A percentile compares a stretch with the other conserved stretches of the same genome.
phyloP scores from a whole-genome alignment of 1,140 invertebrate species.

The Heliothis virescens region DNA sequence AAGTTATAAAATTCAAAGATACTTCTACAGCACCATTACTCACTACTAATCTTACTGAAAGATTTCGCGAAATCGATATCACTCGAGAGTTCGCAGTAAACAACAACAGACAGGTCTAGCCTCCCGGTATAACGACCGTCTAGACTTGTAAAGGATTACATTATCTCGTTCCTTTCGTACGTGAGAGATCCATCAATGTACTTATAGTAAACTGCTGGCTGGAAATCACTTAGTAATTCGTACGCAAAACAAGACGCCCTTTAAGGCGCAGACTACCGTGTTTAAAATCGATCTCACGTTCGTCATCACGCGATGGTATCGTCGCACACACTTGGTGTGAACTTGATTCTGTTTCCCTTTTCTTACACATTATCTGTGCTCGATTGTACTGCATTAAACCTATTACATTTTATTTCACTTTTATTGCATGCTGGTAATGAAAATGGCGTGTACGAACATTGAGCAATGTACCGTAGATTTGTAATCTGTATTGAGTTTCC shows the following conservation, averaged over 20 bases:
- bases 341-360: conserved; percentile 5
- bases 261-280: background rate
- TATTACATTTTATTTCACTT: conserved; percentile 23
- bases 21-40: no score
- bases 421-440: conserved; percentile 26
- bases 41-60: background rate
- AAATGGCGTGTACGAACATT: conserved; percentile 10
- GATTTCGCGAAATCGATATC: background rate
- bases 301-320: conserved; percentile 13
- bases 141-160: background rate
- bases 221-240: no score
- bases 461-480: background rate
- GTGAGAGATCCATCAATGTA: background rate
- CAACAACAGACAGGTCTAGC: conserved; percentile 24
- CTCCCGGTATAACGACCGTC: background rate
- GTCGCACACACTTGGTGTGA: background rate
- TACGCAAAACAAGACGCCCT: conserved; percentile 2
- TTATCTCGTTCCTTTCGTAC: background rate
- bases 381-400: conserved; percentile 2
- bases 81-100: background rate
- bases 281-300: background rate
- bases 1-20: no score
- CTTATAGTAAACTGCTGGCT: background rate
- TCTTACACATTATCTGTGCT: background rate
- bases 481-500: background rate